Percentiles rank a stretch among this genome's conserved stretches.
Conservation (phyloP, 2,797 vertebrate species). For the Garrulus glandarius region DNA sequence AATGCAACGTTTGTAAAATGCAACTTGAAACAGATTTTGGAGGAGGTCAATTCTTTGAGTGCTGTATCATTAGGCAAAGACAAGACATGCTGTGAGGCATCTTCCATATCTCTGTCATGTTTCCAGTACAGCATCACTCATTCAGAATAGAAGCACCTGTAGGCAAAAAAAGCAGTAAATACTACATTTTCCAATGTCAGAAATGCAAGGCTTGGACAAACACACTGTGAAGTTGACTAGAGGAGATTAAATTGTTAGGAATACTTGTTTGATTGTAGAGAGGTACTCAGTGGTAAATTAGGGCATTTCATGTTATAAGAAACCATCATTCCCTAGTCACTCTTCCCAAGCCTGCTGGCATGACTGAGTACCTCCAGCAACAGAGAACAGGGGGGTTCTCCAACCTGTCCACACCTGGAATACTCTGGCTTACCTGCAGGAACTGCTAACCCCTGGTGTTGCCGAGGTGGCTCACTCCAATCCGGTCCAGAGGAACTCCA, state of each 20-base stretch:
- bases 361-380: neutral
- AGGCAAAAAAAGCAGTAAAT: slow-evolving; percentile 1
- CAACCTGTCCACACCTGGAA: neutral
- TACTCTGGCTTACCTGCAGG: slow-evolving; percentile 43
- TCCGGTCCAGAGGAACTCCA: slow-evolving; percentile 85
- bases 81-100: slow-evolving; percentile 29
- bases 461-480: slow-evolving; percentile 81
- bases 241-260: neutral
- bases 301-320: neutral
- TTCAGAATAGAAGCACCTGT: slow-evolving; percentile 50
- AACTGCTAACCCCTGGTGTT: slow-evolving; percentile 80
- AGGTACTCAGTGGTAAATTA: neutral
- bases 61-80: slow-evolving; percentile 7
- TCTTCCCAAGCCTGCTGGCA: neutral
- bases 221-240: neutral
- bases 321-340: neutral
- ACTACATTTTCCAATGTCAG: neutral
- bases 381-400: neutral
- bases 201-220: neutral
- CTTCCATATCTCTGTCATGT: slow-evolving; percentile 24
- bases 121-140: slow-evolving; percentile 26
- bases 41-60: slow-evolving; percentile 29
- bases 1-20: slow-evolving; percentile 7
- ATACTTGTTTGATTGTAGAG: neutral
- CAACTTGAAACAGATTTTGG: slow-evolving; percentile 32